These are phyloP conservation scores for Tiaroga cobitis DNA, from an alignment of 2,797 vertebrate species.

Conservation along the genomic window DNA sequence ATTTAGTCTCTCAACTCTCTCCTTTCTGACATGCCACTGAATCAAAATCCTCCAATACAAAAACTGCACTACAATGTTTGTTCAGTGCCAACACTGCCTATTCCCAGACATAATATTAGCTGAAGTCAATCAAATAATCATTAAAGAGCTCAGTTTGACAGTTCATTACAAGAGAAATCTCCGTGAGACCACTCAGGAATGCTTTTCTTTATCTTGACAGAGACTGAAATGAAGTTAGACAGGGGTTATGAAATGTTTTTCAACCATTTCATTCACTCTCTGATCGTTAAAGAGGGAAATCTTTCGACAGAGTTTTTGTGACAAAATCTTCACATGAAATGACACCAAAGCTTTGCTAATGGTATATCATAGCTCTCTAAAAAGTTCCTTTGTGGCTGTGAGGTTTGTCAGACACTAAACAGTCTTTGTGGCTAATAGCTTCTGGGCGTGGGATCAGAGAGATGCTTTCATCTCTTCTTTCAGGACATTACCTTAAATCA, in stretches of 20 bases:
- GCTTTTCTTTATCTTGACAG: neutral
- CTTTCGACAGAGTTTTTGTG: neutral
- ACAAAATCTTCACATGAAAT: constrained; percentile 44
- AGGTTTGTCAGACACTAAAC: neutral
- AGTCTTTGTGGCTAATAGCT: neutral
- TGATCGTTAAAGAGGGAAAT: constrained; percentile 11
- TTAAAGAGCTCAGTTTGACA: constrained; percentile 40
- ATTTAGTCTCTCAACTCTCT: neutral
- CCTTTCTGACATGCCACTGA: neutral
- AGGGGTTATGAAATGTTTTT: constrained; percentile 24
- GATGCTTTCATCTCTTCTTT: constrained; percentile 39
- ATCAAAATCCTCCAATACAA: constrained; percentile 7
- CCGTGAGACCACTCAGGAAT: constrained; percentile 12
- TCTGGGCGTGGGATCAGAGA: constrained; percentile 15
- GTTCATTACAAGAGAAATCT: constrained; percentile 39
- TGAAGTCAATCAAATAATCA: constrained; percentile 51
- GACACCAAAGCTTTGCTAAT: constrained; percentile 17
- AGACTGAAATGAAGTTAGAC: constrained; percentile 7
- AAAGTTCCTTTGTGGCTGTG: neutral
- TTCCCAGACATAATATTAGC: constrained; percentile 47
- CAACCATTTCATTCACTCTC: constrained; percentile 31
- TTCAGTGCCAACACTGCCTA: constrained; percentile 21
- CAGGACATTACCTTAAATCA: constrained; percentile 34
- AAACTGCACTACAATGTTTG: constrained; percentile 32
- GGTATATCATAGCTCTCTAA: neutral